Evolutionary conservation across 2,113 vertebrate genomes (phyloP).

Genomic region (Halichoerus grypus): DNA sequence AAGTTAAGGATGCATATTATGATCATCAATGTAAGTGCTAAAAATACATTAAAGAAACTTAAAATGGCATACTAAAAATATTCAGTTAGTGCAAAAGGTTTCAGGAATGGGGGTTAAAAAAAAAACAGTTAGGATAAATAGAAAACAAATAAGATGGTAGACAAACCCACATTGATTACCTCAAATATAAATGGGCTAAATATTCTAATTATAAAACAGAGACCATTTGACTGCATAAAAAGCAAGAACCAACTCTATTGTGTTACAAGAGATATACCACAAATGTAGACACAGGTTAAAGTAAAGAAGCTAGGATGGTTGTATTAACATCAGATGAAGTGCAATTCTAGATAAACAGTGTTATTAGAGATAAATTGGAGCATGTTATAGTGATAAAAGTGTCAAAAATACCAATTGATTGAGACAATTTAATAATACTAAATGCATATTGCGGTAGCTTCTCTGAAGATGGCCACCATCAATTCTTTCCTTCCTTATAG

Average conservation of each 20-base stretch:
- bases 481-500: not conserved
- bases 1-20: not conserved
- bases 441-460: not conserved
- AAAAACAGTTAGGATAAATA: not conserved
- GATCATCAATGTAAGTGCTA: not conserved
- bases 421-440: not conserved
- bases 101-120: not conserved
- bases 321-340: not conserved
- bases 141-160: not conserved
- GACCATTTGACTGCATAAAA: not conserved
- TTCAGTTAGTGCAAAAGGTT: not conserved
- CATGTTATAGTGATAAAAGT: not conserved
- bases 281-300: not conserved
- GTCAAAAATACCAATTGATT: not conserved
- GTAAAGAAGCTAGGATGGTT: not conserved
- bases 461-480: not conserved
- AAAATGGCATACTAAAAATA: not conserved
- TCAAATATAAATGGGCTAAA: not conserved
- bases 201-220: not conserved
- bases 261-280: not conserved
- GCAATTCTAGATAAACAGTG: not conserved
- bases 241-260: no score
- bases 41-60: not conserved
- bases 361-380: not conserved
- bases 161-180: not conserved